phyloP scores from a whole-genome alignment of 35 echinoderm and acorn worm species.

The Lytechinus pictus region DNA sequence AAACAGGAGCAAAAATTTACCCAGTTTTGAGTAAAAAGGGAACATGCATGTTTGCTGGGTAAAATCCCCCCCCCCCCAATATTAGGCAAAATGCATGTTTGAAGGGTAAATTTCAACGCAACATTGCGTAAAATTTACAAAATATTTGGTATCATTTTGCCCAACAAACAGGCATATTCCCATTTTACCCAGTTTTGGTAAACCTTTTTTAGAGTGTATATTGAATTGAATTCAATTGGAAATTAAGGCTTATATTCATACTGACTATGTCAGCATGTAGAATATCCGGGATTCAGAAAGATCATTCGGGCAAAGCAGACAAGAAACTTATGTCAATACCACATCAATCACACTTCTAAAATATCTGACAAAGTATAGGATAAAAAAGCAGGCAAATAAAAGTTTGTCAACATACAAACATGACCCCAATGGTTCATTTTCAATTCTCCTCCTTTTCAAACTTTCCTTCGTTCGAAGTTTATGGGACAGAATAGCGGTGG shows the following conservation, averaged over 20 bases:
- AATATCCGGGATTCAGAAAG: neutral
- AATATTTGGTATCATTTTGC: too few species aligned
- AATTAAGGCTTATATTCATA: too few species aligned
- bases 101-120: too few species aligned
- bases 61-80: too few species aligned
- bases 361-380: neutral
- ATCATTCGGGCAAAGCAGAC: neutral
- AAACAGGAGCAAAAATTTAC: too few species aligned
- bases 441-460: neutral
- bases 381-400: slow-evolving; percentile 32
- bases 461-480: neutral
- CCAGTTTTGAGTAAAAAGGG: too few species aligned
- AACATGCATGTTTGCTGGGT: too few species aligned
- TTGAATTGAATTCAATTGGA: neutral
- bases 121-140: too few species aligned
- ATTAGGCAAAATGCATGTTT: too few species aligned
- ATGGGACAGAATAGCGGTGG: neutral
- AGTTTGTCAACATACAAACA: neutral
- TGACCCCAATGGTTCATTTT: neutral
- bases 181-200: too few species aligned
- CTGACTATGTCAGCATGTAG: neutral
- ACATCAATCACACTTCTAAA: slow-evolving; percentile 22
- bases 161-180: too few species aligned
- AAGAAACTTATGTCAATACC: neutral
- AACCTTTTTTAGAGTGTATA: neutral